Percentiles rank a stretch among this genome's conserved stretches.
These are phyloP conservation scores for Micropoecilia bifurca DNA, from an alignment of 2,797 vertebrate genomes.

Conservation along the genomic window DNA sequence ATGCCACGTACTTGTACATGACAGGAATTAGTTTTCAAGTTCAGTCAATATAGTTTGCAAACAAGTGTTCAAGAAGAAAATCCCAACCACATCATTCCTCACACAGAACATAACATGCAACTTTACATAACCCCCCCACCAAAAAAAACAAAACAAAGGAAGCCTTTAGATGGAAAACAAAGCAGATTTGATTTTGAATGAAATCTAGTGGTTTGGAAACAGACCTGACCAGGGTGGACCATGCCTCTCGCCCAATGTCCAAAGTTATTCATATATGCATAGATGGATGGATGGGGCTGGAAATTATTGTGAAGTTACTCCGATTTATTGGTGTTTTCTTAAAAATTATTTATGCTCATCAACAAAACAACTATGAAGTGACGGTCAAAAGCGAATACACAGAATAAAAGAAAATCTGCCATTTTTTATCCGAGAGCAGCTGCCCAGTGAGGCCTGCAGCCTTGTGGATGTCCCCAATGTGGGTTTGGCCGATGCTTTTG, in stretches of 20 bases:
- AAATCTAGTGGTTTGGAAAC: background rate
- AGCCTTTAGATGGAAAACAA: too few relatives aligned
- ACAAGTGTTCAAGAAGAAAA: background rate
- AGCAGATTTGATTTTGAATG: background rate
- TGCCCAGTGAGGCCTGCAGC: conserved; percentile 12
- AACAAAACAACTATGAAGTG: conserved; percentile 6
- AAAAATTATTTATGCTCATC: background rate
- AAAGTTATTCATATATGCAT: background rate
- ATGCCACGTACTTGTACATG: background rate
- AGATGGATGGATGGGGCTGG: background rate
- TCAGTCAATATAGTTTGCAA: background rate
- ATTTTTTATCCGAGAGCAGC: conserved; percentile 47
- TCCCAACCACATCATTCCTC: background rate
- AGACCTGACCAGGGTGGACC: background rate
- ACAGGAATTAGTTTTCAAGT: background rate
- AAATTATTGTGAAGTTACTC: background rate
- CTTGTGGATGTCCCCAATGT: conserved; percentile 25
- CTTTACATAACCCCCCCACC: too few relatives aligned
- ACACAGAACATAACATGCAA: background rate
- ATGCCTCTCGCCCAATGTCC: background rate
- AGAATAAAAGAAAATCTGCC: conserved; percentile 50
- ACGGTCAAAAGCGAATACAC: conserved; percentile 28
- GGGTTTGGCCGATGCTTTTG: conserved; percentile 47
- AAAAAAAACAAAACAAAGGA: background rate
- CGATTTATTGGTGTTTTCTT: background rate